Base-by-base conservation (phyloP, 2,888 invertebrate species). In the Disparrhopalites patrizii region DNA sequence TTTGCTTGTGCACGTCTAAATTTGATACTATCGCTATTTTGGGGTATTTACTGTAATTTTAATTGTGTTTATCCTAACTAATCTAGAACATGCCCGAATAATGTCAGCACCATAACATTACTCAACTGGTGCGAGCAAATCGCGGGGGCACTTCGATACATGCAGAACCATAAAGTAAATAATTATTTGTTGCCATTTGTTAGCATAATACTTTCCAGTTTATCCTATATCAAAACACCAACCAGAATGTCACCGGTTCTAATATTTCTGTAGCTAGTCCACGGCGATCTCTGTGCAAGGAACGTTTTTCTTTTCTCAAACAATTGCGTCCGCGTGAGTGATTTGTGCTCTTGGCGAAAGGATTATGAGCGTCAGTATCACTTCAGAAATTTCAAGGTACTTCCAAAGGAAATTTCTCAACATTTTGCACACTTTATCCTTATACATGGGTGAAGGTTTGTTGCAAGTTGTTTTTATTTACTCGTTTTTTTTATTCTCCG, bases 101-200 rank as follows among this genome's bases (percentile, higher is more conserved):
- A 4, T 20, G 43, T n/a, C n/a, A n/a, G n/a, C 43, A 3, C 20
- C 20, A 47, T 7, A 10, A 47, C 47, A 3, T 47, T 47, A 23
- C 23, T 47, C 2, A 47, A 47, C n/a, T 47, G 47, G 47, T 47
- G 47, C n/a, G 47, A 47, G 47, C 47, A 47, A 13, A 47, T 47
- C 8, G n/a, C 47, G n/a, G 25, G 23, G 23, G 47, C 20, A 23
- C 20, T 47, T 20, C 10, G 8, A 7, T 47, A 23, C 25, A 20
- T 47, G 20, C 47, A 47, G 3, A 8, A 23, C 7, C 15, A 47
- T 23, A 18, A 47, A 2, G 47, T 47, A 20, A 47, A 40, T 10
- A 40, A 40, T 36, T 36, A 36, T 36, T n/a, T 36, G 40, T 40
- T 15, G 40, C 18, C 3, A 40, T 13, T 40, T 40, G 15, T 10